phyloP scores from a whole-genome alignment of 2,113 vertebrate species.

The Scalopus aquaticus region DNA sequence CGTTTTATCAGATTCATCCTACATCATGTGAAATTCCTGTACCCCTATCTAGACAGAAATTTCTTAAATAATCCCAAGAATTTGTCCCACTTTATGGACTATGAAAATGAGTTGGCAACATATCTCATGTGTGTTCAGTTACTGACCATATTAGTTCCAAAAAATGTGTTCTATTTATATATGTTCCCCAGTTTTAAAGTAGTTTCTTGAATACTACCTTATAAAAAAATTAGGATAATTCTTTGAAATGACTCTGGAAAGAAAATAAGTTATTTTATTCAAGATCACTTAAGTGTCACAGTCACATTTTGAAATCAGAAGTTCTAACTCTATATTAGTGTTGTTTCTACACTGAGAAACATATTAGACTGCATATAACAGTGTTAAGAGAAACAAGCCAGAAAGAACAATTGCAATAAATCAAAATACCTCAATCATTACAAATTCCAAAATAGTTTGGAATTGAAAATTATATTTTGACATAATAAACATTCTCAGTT shows the following conservation, averaged over 20 bases:
- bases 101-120: background rate
- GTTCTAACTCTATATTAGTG: background rate
- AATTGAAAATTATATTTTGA: background rate
- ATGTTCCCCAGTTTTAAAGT: background rate
- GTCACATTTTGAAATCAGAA: background rate
- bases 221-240: background rate
- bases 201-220: background rate
- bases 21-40: background rate
- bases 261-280: background rate
- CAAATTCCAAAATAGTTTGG: background rate
- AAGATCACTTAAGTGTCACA: background rate
- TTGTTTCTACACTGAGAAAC: background rate
- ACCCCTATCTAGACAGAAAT: background rate
- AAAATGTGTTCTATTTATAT: too few relatives aligned
- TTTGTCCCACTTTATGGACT: background rate
- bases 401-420: background rate
- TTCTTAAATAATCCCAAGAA: background rate
- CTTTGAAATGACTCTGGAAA: background rate
- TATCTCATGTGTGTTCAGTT: background rate
- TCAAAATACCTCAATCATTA: background rate
- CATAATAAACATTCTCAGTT: background rate
- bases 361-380: background rate
- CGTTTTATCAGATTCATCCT: slow-evolving; percentile 27
- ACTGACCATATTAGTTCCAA: background rate
- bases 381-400: background rate